Evolutionary conservation across 2,797 vertebrate species (phyloP).

Genomic region (Poecilia wingei): DNA sequence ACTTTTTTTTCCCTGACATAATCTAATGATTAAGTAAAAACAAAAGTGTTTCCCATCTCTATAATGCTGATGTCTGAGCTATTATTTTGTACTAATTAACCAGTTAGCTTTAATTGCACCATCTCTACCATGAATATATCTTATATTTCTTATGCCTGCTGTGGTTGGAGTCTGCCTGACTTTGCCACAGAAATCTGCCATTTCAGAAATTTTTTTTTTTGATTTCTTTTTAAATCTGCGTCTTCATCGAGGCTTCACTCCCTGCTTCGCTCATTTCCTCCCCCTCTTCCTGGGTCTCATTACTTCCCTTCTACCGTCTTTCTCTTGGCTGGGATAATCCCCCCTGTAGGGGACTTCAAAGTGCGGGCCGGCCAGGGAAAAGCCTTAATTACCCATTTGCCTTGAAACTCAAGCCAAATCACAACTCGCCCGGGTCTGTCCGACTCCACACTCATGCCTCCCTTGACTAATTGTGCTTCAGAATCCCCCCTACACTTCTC

Average conservation of each 20-base stretch:
- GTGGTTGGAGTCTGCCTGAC: background rate
- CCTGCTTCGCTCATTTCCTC: slow-evolving; percentile 29
- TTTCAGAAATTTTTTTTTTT: slow-evolving; percentile 23
- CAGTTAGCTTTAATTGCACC: background rate
- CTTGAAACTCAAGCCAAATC: slow-evolving; percentile 82
- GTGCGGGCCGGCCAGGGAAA: slow-evolving; percentile 78
- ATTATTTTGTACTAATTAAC: background rate
- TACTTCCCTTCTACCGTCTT: slow-evolving; percentile 64
- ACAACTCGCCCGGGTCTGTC: slow-evolving; percentile 69
- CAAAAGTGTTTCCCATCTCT: background rate
- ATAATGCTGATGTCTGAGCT: background rate
- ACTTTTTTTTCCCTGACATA: background rate
- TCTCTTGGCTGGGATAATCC: slow-evolving; percentile 79
- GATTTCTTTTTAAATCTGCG: slow-evolving; percentile 32
- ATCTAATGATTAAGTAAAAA: background rate
- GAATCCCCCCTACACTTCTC: slow-evolving; percentile 4
- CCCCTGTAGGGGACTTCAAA: slow-evolving; percentile 82
- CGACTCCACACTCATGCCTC: slow-evolving; percentile 63
- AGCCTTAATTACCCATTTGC: slow-evolving; percentile 82
- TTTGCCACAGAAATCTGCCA: slow-evolving; percentile 12
- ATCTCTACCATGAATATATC: background rate
- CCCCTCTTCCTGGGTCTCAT: slow-evolving; percentile 59
- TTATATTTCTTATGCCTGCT: background rate
- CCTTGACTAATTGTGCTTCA: slow-evolving; percentile 70
- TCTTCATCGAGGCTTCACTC: slow-evolving; percentile 40